Percentiles rank a stretch among this genome's conserved stretches.
These are phyloP conservation scores for Dipodomys spectabilis DNA, from an alignment of 2,113 vertebrate species.

Conservation along the genomic window DNA sequence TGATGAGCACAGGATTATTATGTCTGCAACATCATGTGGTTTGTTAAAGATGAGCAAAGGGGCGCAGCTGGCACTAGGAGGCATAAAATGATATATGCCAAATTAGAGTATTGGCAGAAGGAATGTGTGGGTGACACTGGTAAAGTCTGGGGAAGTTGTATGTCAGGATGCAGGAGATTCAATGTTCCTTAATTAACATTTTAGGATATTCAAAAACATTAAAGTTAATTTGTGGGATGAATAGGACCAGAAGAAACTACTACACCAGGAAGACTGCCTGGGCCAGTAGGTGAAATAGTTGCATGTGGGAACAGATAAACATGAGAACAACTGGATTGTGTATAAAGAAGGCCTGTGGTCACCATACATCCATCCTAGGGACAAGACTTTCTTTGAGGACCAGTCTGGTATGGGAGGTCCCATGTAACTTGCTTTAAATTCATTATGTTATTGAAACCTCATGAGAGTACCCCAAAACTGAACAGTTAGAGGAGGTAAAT, in stretches of 20 bases:
- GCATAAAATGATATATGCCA: not conserved
- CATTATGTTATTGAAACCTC: conserved; percentile 30
- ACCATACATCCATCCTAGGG: not conserved
- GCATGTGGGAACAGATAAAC: not conserved
- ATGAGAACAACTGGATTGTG: not conserved
- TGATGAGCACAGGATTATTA: not conserved
- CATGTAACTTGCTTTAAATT: not conserved
- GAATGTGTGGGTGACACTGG: not conserved
- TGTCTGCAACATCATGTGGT: not conserved
- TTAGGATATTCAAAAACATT: too few relatives aligned
- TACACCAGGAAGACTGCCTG: not conserved
- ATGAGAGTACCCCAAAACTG: not conserved
- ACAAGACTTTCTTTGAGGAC: not conserved
- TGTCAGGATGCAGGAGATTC: not conserved
- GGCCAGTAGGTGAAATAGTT: not conserved
- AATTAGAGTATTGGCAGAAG: not conserved
- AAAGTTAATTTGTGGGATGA: not conserved
- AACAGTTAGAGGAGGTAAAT: not conserved
- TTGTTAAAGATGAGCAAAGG: not conserved
- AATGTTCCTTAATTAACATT: not conserved
- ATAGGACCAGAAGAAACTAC: not conserved
- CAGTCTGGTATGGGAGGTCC: not conserved
- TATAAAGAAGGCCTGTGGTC: not conserved
- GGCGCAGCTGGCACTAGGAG: not conserved
- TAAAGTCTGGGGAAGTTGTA: not conserved